Conservation (phyloP, 2,113 vertebrate species). For the Hoplias malabaricus region DNA sequence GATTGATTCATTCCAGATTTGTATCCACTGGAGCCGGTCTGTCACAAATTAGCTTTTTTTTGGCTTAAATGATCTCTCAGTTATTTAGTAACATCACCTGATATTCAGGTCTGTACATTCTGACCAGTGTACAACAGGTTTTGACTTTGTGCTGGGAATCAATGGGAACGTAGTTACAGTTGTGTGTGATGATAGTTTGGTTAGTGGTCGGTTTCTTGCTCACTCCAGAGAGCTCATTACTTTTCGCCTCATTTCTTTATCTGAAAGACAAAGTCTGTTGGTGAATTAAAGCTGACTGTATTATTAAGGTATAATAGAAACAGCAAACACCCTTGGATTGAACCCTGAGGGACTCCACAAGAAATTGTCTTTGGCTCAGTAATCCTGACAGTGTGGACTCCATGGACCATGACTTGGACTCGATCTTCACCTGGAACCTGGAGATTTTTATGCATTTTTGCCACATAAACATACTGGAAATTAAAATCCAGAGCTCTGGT, state of each 20-base stretch:
- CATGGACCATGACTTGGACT: background rate
- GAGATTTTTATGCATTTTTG: background rate
- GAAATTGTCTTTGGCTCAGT: background rate
- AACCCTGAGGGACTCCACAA: background rate
- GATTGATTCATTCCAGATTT: background rate
- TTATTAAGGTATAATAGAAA: background rate
- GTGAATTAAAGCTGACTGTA: background rate
- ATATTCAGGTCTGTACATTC: background rate
- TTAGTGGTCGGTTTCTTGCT: background rate
- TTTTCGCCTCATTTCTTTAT: background rate
- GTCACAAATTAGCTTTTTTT: background rate
- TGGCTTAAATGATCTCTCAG: background rate
- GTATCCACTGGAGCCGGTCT: background rate
- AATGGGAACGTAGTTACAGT: background rate
- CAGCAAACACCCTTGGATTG: background rate
- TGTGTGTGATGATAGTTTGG: background rate
- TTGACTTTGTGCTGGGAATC: background rate
- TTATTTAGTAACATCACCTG: background rate
- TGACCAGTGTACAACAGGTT: background rate
- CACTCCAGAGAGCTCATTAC: conserved; percentile 16
- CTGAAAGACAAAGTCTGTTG: background rate
- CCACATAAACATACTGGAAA: too few species aligned
- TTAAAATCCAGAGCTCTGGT: too few species aligned
- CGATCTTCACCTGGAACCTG: background rate
- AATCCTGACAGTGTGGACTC: background rate